Evolutionary conservation across 2,888 invertebrate species (phyloP), one percentile per base, ranked within the genome.

Genomic region (Busseola fusca): DNA sequence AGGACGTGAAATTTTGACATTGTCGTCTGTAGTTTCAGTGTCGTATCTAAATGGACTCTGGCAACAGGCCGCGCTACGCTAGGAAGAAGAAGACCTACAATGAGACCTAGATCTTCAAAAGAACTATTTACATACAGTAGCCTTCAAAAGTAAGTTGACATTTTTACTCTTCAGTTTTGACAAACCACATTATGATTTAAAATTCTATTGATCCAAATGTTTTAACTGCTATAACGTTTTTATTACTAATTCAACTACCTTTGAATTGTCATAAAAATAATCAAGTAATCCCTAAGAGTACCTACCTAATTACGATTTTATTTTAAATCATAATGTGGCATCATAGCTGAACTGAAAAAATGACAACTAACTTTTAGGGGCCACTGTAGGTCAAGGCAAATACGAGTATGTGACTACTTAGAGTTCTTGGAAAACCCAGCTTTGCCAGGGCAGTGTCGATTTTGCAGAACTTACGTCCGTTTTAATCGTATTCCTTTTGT

Each of bases 21-120:
- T 76, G 56, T 65, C 76, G 72, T 76, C 76, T 76, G 76, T 52
- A 76, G 76, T 76, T 76, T 76, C 76, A 76, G 76, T 76, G 76
- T 76, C 72, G 76, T 76, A 76, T 76, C 76, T 76, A 76, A 76
- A 62, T 72, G 76, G 76, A 76, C 62, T 50, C 65, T 72, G 64
- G 76, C 76, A 65, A 65, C 76, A 76, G 64, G 72, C 72, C 76
- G 75, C 71, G 76, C 72, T 67, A 56, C 77, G 66, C 76, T 76
- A 76, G 68, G 56, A 73, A 69, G 68, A 68, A 45, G 68, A 77
- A 64, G 68, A 72, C n/a, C 64, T 27, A 27, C 76, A 66, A 18
- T 60, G 60, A 65, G 71, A 54, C 54, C 76, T 67, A 67, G 59
- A 60, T 64, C 73, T 56, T 16, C 76, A 40, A 72, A 72, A 76